Evolutionary conservation across 2,113 vertebrate genomes (phyloP).

Genomic region (Kobus ellipsiprymnus): DNA sequence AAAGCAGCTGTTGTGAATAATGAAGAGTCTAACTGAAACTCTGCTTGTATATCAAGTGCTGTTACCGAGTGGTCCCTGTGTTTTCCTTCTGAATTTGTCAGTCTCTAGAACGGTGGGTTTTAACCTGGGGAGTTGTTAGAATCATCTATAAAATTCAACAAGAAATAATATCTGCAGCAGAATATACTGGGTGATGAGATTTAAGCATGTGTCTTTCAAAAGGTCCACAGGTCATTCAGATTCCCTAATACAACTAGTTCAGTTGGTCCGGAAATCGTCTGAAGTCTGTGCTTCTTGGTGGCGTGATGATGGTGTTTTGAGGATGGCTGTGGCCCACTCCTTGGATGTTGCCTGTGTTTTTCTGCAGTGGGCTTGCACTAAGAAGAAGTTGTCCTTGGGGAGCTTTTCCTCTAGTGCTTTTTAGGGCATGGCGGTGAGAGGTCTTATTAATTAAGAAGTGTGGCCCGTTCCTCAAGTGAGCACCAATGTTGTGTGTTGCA

Average conservation of each 20-base stretch:
- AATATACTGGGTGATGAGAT: background rate
- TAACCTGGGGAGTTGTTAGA: background rate
- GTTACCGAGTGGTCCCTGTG: background rate
- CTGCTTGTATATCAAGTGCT: background rate
- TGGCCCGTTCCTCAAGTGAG: background rate
- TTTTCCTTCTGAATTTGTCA: background rate
- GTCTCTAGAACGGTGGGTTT: background rate
- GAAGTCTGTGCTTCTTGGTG: background rate
- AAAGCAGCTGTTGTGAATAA: background rate
- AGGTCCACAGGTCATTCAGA: background rate
- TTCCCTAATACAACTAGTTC: background rate
- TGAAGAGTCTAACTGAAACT: background rate
- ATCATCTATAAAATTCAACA: background rate
- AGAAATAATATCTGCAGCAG: background rate
- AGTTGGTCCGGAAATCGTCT: background rate
- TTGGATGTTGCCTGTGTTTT: background rate
- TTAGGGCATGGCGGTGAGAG: background rate
- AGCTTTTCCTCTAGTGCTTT: background rate
- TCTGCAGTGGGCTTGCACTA: background rate
- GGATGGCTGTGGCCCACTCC: background rate
- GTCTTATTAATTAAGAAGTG: background rate
- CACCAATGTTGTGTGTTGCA: background rate
- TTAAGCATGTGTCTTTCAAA: background rate
- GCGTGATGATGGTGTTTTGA: background rate
- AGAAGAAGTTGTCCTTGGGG: background rate